Evolutionary conservation across 2,797 vertebrate species (phyloP).

Genomic region (Phoebastria nigripes): DNA sequence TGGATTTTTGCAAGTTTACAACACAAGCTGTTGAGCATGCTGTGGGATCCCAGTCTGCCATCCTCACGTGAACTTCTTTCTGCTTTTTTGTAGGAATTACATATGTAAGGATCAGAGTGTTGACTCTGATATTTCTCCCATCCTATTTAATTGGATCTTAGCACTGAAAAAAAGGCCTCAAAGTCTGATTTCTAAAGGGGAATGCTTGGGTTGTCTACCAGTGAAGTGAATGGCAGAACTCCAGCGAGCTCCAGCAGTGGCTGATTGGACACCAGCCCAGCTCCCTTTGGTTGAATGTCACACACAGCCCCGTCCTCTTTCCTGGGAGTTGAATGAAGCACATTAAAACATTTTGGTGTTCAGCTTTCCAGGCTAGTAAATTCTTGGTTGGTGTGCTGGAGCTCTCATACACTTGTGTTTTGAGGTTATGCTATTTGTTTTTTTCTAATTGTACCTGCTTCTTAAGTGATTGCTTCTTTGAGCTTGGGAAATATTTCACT

Average conservation of each 20-base stretch:
- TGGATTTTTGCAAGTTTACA: neutral
- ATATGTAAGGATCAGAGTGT: neutral
- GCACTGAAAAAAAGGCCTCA: neutral
- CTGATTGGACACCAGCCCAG: neutral
- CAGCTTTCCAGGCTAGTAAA: neutral
- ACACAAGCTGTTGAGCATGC: neutral
- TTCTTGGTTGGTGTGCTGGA: neutral
- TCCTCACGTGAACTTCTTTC: neutral
- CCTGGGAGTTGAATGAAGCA: neutral
- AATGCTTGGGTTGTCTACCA: neutral
- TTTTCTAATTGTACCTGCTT: neutral
- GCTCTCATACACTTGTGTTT: neutral
- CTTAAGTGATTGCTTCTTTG: slow-evolving; percentile 28
- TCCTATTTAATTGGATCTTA: neutral
- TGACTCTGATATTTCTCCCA: neutral
- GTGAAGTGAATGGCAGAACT: neutral
- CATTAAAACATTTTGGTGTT: neutral
- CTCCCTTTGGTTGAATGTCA: neutral
- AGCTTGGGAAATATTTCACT: slow-evolving; percentile 36
- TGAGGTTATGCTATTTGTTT: neutral
- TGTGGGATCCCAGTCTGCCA: neutral
- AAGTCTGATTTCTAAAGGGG: neutral
- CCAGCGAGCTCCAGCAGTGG: neutral
- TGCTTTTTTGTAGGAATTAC: neutral
- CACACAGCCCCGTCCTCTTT: neutral